These are phyloP conservation scores for Phoeniculus purpureus DNA, from an alignment of 2,797 vertebrate genomes.

Conservation along the genomic window DNA sequence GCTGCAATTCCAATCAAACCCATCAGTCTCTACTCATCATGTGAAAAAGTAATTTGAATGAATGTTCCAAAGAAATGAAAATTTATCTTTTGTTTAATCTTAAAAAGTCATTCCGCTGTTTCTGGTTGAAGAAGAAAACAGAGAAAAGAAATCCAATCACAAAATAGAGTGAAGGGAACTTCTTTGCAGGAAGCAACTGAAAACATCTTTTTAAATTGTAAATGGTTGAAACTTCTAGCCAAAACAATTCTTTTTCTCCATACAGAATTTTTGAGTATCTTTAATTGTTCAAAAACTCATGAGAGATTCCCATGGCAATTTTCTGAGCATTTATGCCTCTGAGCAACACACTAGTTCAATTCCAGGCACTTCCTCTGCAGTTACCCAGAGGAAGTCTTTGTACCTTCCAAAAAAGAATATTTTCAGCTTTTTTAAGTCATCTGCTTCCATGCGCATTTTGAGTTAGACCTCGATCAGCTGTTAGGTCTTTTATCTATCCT, in stretches of 20 bases:
- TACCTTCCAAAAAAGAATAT: not conserved
- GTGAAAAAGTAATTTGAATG: not conserved
- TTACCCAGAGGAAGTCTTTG: not conserved
- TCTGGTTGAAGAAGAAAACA: not conserved
- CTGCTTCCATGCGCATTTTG: not conserved
- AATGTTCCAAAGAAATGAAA: not conserved
- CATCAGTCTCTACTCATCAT: not conserved
- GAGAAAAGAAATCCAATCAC: not conserved
- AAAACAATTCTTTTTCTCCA: not conserved
- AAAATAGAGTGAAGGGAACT: not conserved
- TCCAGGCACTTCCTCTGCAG: not conserved
- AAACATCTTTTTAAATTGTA: not conserved
- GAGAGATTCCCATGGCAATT: not conserved
- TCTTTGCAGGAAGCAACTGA: not conserved
- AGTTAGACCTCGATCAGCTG: not conserved
- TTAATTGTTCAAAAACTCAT: not conserved
- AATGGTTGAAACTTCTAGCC: not conserved
- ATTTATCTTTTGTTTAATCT: not conserved
- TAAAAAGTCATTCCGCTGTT: not conserved
- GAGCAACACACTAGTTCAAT: not conserved
- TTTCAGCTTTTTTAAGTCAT: not conserved
- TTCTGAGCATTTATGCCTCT: not conserved
- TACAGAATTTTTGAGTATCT: not conserved
- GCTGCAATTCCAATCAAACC: conserved; percentile 1
- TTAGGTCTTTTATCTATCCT: not conserved